Base-by-base conservation (phyloP, 92 coral and sea anemone species). In the Pocillopora grandis region DNA sequence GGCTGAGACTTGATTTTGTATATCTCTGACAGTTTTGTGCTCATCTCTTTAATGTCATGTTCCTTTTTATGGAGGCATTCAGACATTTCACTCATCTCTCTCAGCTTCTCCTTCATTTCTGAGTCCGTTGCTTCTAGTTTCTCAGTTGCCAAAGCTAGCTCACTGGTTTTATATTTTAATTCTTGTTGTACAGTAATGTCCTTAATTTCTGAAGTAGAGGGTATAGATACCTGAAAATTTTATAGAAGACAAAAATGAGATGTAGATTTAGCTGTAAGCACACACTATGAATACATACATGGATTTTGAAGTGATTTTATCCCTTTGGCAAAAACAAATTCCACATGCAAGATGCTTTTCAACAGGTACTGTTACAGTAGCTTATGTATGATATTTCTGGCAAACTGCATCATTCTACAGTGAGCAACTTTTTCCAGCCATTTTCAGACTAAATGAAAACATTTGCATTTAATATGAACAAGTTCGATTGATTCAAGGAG, bases 31-130 rank as follows among this genome's bases (percentile, higher is more conserved):
- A 88, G 62, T 64, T 78, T 66, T 3, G 66, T 74, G 58, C 78
- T 91, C 61, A 91, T 62, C 79, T 91, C 93, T 9, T 49, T 62
- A 48, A 86, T 16, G 19, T 93, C 93, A 42, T 27, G 55, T 10
- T 88, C 91, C 58, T 89, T 93, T 62, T 87, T 93, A 84, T 91
- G 90, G 61, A 89, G 69, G 58, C 48, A 57, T 70, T 89, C 87
- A 23, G 86, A 66, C 68, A 86, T 85, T 31, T 66, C 82, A 21
- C 58, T 76, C 63, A 93, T 56, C 42, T 93, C 95, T 35, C 84
- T 87, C 5, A 79, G 81, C 81, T 87, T 93, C 19, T 87, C 81
- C 87, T 88, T 94, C 35, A 89, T 49, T 71, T 91, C 94, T 18
- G 77, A 48, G 17, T 89, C 88, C 71, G 89, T 78, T 49, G 81